phyloP scores from a whole-genome alignment of 1,140 invertebrate genomes.

The Zaprionus ghesquierei region DNA sequence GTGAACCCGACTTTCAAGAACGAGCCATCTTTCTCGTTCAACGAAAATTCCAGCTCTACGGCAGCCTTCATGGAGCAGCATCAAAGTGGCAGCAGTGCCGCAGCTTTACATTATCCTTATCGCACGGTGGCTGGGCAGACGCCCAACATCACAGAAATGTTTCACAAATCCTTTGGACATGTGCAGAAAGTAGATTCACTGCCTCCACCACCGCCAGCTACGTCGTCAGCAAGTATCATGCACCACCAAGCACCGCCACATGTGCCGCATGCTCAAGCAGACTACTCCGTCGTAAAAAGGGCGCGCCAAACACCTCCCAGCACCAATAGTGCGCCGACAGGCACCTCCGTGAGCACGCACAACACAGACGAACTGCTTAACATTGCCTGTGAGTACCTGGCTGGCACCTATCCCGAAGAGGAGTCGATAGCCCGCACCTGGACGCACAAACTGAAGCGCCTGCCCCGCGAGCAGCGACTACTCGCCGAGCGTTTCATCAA shows the following conservation, averaged over 20 bases:
- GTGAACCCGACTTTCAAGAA: conserved; percentile 71
- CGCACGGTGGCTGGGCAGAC: conserved; percentile 43
- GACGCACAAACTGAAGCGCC: conserved; percentile 71
- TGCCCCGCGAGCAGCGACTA: conserved; percentile 67
- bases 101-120: conserved; percentile 46
- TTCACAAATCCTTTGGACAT: conserved; percentile 75
- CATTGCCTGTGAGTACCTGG: conserved; percentile 75
- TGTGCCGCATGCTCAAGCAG: background rate
- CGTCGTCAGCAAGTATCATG: conserved; percentile 21
- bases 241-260: conserved; percentile 32
- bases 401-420: conserved; percentile 73
- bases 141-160: conserved; percentile 74
- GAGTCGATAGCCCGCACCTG: conserved; percentile 76
- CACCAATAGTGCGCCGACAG: background rate
- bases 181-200: conserved; percentile 46
- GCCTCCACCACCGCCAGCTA: conserved; percentile 41
- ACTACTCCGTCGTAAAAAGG: conserved; percentile 30
- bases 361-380: conserved; percentile 71
- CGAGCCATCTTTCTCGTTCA: conserved; percentile 60
- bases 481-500: conserved; percentile 79
- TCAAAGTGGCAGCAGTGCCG: conserved; percentile 3
- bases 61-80: conserved; percentile 57
- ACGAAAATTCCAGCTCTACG: conserved; percentile 61
- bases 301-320: conserved; percentile 51
- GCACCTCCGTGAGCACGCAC: conserved; percentile 30